Conservation (phyloP, 2,888 invertebrate species). For the Pammene aurita region DNA sequence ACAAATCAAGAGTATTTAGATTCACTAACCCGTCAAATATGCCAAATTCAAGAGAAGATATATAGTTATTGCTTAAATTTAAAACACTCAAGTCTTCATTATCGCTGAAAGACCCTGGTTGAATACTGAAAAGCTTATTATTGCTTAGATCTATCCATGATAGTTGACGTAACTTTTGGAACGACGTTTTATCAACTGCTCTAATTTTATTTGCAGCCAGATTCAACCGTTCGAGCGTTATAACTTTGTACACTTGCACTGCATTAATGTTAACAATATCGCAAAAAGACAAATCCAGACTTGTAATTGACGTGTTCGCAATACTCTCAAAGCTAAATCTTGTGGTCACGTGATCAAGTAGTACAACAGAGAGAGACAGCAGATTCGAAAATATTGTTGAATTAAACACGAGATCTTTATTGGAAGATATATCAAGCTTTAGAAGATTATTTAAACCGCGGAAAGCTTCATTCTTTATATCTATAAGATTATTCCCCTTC, state of each 20-base stretch:
- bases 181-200: constrained; percentile 19
- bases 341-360: constrained; percentile 11
- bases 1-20: constrained; percentile 22
- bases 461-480: constrained; percentile 28
- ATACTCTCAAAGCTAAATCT: constrained; percentile 15
- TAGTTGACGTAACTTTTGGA: constrained; percentile 21
- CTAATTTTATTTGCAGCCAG: constrained; percentile 34
- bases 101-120: constrained; percentile 35
- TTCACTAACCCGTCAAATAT: constrained; percentile 28
- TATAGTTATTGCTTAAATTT: constrained; percentile 23
- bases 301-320: constrained; percentile 13
- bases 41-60: constrained; percentile 28
- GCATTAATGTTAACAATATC: constrained; percentile 22
- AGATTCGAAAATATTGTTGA: constrained; percentile 33
- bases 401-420: constrained; percentile 32
- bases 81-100: constrained; percentile 7
- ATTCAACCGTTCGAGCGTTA: constrained; percentile 19
- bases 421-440: constrained; percentile 15
- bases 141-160: constrained; percentile 36
- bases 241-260: constrained; percentile 18
- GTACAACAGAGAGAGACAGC: constrained; percentile 6
- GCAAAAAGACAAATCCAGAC: constrained; percentile 24
- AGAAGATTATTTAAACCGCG: constrained; percentile 13
- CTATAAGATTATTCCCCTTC: constrained; percentile 11
- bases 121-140: constrained; percentile 29